phyloP scores from a whole-genome alignment of 2,888 invertebrate genomes.

The Dermolepida albohirtum region DNA sequence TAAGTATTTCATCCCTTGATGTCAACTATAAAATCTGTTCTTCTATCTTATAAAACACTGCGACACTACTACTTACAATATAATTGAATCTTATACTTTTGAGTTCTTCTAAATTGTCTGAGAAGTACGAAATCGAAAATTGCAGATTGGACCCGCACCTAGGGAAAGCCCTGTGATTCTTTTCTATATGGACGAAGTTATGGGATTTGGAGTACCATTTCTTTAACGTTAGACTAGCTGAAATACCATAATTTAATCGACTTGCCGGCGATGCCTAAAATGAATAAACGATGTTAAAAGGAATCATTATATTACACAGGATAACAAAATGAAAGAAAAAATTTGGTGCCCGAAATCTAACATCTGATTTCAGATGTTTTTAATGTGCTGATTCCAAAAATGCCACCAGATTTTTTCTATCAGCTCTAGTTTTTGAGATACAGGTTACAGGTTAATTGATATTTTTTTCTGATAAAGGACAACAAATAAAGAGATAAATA shows the following conservation, averaged over 20 bases:
- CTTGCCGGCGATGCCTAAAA: constrained; percentile 59
- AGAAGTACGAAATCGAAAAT: constrained; percentile 59
- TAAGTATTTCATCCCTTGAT: constrained; percentile 58
- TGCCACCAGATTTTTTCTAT: too few relatives aligned
- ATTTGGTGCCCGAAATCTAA: too few relatives aligned
- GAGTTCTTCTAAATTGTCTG: constrained; percentile 54
- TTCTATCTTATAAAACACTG: neutral
- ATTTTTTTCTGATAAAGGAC: too few relatives aligned
- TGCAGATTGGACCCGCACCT: constrained; percentile 59
- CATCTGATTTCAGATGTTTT: too few relatives aligned
- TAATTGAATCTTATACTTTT: constrained; percentile 60
- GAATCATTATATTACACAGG: too few relatives aligned
- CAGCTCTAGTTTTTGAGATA: too few relatives aligned
- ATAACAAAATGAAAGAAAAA: too few relatives aligned
- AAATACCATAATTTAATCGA: constrained; percentile 53
- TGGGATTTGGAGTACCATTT: constrained; percentile 60
- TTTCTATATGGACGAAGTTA: constrained; percentile 59
- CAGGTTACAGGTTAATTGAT: too few relatives aligned
- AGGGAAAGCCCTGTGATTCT: constrained; percentile 49
- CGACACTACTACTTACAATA: constrained; percentile 53
- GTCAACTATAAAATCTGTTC: constrained; percentile 55
- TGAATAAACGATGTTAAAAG: too few relatives aligned
- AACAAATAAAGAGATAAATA: too few relatives aligned
- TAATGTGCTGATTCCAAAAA: too few relatives aligned
- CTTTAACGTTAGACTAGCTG: constrained; percentile 49